Conservation (phyloP, 2,888 invertebrate genomes). For the Drosophila infuscata region DNA sequence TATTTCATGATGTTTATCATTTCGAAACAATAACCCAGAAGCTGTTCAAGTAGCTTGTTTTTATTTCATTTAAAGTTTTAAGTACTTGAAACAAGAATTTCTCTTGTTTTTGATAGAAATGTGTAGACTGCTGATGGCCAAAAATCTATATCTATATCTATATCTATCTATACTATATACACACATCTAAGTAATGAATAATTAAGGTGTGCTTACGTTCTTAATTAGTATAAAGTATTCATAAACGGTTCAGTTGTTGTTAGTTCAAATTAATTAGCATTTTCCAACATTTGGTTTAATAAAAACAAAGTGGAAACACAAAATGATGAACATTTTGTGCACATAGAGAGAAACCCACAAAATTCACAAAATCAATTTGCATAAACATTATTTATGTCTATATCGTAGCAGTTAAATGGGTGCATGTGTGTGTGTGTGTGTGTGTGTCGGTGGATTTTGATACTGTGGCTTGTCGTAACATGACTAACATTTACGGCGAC, state of each 20-base stretch:
- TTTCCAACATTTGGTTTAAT: neutral
- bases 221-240: neutral
- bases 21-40: neutral
- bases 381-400: constrained; percentile 60
- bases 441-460: constrained; percentile 29
- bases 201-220: neutral
- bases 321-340: constrained; percentile 4
- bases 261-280: neutral
- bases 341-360: constrained; percentile 13
- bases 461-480: constrained; percentile 73
- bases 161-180: neutral
- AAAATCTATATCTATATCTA: neutral
- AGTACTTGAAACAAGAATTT: neutral
- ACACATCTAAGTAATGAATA: neutral
- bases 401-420: constrained; percentile 22
- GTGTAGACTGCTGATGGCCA: neutral
- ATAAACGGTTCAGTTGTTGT: neutral
- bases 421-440: constrained; percentile 8
- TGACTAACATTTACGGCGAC: constrained; percentile 75
- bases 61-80: neutral
- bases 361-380: constrained; percentile 58
- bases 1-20: neutral
- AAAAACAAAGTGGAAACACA: constrained; percentile 2
- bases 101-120: neutral
- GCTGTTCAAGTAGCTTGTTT: neutral